These are phyloP conservation scores for Delichon dasypus DNA, from an alignment of 2,797 vertebrate genomes.

Conservation along the genomic window DNA sequence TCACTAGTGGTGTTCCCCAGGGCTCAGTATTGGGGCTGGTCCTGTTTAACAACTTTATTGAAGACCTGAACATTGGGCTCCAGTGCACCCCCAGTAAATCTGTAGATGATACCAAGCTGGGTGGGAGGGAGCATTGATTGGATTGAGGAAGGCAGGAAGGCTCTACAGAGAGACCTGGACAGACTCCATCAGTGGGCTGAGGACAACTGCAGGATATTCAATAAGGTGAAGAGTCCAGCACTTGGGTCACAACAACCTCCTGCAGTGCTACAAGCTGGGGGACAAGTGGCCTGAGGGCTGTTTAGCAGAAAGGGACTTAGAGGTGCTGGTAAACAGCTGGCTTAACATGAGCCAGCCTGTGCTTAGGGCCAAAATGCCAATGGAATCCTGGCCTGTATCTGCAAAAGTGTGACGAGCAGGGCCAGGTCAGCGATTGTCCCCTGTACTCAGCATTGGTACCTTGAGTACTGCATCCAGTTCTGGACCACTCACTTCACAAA, in stretches of 20 bases:
- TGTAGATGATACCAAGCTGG: not conserved
- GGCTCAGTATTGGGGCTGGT: too few relatives aligned
- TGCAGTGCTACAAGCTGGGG: too few relatives aligned
- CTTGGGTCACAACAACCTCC: not conserved
- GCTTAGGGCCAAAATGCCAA: not conserved
- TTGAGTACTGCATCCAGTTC: not conserved
- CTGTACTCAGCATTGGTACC: not conserved
- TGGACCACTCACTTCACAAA: not conserved
- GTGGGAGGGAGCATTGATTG: not conserved
- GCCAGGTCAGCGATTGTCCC: not conserved
- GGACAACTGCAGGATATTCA: too few relatives aligned
- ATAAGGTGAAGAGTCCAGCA: not conserved
- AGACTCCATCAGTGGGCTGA: not conserved
- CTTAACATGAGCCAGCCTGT: not conserved
- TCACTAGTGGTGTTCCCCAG: fast-evolving
- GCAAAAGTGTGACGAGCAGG: not conserved
- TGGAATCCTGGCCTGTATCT: too few relatives aligned
- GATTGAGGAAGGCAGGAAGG: not conserved
- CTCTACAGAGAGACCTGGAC: not conserved
- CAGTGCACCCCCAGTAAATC: not conserved
- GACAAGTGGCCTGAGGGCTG: not conserved
- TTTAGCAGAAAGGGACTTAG: not conserved
- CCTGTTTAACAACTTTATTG: not conserved
- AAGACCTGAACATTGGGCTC: not conserved
- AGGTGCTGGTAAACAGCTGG: not conserved